These are phyloP conservation scores for Neolamprologus brichardi DNA, from an alignment of 2,113 vertebrate species.

Conservation along the genomic window DNA sequence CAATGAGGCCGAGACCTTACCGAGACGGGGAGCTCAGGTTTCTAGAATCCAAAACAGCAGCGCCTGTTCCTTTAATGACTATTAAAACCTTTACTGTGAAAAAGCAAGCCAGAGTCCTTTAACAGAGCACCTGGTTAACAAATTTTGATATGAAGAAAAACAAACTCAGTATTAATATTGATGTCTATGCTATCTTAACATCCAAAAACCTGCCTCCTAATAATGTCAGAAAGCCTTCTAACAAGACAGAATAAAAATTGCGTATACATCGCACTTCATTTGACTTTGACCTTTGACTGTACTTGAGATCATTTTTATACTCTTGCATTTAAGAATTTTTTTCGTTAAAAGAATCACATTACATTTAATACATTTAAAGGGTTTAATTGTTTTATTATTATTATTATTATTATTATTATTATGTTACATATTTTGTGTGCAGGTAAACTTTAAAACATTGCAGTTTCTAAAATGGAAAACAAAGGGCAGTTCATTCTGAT, in stretches of 20 bases:
- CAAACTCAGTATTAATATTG: neutral
- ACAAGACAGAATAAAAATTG: neutral
- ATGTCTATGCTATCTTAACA: neutral
- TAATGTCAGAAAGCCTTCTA: neutral
- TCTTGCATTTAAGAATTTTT: neutral
- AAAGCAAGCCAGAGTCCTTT: neutral
- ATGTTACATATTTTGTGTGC: neutral
- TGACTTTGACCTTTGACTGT: neutral
- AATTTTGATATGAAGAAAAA: too few relatives aligned
- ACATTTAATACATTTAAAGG: fast-evolving
- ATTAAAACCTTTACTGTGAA: neutral
- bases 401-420: neutral
- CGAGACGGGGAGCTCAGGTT: neutral
- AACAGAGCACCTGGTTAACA: neutral
- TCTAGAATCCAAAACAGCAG: neutral
- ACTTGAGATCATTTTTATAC: neutral
- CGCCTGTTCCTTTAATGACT: neutral
- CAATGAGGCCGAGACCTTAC: neutral
- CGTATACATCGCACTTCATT: fast-evolving
- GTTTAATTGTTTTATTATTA: neutral
- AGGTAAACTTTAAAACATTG: neutral
- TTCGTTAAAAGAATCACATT: fast-evolving
- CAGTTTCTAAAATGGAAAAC: fast-evolving
- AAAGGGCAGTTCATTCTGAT: neutral
- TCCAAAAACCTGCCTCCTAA: neutral